Conservation (phyloP, 1,140 invertebrate species). For the Phymastichus coffea region DNA sequence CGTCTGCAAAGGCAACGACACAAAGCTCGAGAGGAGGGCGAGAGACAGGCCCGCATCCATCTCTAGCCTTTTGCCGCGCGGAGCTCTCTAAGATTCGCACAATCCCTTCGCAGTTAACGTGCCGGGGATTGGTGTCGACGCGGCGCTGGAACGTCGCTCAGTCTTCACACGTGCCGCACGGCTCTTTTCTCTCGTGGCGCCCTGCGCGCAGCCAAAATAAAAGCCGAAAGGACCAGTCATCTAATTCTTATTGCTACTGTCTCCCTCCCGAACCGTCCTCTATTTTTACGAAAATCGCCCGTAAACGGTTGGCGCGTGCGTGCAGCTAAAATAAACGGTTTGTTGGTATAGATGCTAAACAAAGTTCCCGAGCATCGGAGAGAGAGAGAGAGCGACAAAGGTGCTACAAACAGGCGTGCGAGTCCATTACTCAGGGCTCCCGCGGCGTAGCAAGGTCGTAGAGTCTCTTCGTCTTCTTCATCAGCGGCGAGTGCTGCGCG, state of each 20-base stretch:
- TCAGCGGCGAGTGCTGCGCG: not conserved
- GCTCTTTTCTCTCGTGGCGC: not conserved
- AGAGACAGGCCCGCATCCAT: slow-evolving; percentile 32
- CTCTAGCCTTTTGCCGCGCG: slow-evolving; percentile 21
- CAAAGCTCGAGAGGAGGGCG: no score
- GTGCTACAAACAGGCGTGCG: not conserved
- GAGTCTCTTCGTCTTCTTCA: no score
- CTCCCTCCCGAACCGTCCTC: no score
- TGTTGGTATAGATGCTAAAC: no score
- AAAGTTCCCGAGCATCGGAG: no score
- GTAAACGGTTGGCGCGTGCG: not conserved
- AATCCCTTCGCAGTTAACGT: slow-evolving; percentile 29
- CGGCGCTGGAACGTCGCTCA: slow-evolving; percentile 30
- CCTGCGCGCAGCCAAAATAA: slow-evolving; percentile 9
- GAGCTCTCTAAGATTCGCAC: slow-evolving; percentile 41
- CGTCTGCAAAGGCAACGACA: not conserved
- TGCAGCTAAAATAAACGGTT: slow-evolving; percentile 11
- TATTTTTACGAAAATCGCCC: no score
- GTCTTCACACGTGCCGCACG: slow-evolving; percentile 1
- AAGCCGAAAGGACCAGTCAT: no score
- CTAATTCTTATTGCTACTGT: no score
- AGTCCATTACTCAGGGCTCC: slow-evolving; percentile 16
- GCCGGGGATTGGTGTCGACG: slow-evolving; percentile 27
- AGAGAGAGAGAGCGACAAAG: slow-evolving; percentile 25
- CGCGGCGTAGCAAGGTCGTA: not conserved